Percentiles rank a stretch among this genome's conserved stretches.
Conservation (phyloP, 92 coral and sea anemone species). For the Paramuricea clavata region DNA sequence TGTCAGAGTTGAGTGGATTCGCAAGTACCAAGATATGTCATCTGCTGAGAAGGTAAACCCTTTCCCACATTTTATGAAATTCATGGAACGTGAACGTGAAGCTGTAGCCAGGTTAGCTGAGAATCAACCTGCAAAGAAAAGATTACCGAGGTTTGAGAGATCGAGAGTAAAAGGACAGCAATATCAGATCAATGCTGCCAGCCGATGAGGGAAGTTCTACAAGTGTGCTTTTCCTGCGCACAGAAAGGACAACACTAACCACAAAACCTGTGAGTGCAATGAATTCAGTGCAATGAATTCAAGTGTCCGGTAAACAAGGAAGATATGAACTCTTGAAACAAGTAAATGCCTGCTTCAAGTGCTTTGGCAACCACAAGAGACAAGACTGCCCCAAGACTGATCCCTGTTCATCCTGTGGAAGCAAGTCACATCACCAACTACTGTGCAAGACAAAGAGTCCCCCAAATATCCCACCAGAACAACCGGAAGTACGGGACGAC, state of each 20-base stretch:
- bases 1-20: constrained; percentile 64
- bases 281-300: constrained; percentile 72
- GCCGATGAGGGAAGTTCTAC: constrained; percentile 53
- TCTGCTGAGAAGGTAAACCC: constrained; percentile 68
- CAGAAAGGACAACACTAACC: constrained; percentile 71
- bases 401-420: constrained; percentile 69
- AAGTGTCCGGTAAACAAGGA: constrained; percentile 59
- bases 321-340: constrained; percentile 75
- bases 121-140: constrained; percentile 39
- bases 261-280: constrained; percentile 71
- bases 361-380: constrained; percentile 71
- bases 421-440: constrained; percentile 61
- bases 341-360: constrained; percentile 68
- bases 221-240: constrained; percentile 71
- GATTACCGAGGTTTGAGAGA: constrained; percentile 30
- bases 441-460: constrained; percentile 56
- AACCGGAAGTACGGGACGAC: background rate
- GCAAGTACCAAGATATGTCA: constrained; percentile 70
- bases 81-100: constrained; percentile 68
- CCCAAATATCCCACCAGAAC: constrained; percentile 31
- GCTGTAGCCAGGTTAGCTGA: constrained; percentile 74
- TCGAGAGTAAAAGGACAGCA: constrained; percentile 8
- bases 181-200: constrained; percentile 38
- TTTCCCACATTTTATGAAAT: constrained; percentile 70
- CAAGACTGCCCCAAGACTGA: constrained; percentile 67